Base-by-base conservation (phyloP, 1,140 invertebrate genomes). In the Eubasilissa regina region DNA sequence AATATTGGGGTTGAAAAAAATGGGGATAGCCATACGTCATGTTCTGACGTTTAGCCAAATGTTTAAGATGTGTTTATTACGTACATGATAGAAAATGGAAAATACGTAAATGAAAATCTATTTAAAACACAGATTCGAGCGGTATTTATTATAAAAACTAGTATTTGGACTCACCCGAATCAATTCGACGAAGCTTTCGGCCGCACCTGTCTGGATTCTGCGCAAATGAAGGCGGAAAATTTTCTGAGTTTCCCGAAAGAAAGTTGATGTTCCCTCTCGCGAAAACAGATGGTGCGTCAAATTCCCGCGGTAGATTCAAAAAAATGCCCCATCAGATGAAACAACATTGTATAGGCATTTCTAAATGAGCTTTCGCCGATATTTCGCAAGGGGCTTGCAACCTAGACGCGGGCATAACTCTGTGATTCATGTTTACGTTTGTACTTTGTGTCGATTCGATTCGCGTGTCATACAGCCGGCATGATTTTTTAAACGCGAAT, bases 131-230 rank as follows among this genome's bases (percentile, higher is more conserved):
- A 6, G 6, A 35, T 66, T 66, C 11, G 0, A 47, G 3, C 44
- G 17, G 4, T 11, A 45, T 47, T 68, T 68, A 48, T 51, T 70
- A 10, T 70, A 17, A 13, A 70, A 70, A 74, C 0, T 25, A 53
- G 3, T 15, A 66, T 43, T 77, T 68, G 15, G 75, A 82, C 81
- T 82, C 78, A 82, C 81, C 81, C 81, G 35, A 66, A 12, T 44
- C 53, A 21, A 66, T 78, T 79, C 81, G 75, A 82, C 79, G 77
- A 21, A 58, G 53, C 77, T 45, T 74, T 43, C 66, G 81, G 72
- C 73, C 77, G 77, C 81, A 72, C 78, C 81, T 77, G 35, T 3
- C 8, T 21, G 66, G 81, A 82, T 79, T 82, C 81, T 82, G 81
- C 81, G 81, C 81, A 81, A 35, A 35, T 6, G 13, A 76, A 43